A percentile compares a stretch with the other conserved stretches of the same genome.
These are phyloP conservation scores for Peromyscus melanophrys DNA, from an alignment of 2,797 vertebrate species.

Conservation along the genomic window DNA sequence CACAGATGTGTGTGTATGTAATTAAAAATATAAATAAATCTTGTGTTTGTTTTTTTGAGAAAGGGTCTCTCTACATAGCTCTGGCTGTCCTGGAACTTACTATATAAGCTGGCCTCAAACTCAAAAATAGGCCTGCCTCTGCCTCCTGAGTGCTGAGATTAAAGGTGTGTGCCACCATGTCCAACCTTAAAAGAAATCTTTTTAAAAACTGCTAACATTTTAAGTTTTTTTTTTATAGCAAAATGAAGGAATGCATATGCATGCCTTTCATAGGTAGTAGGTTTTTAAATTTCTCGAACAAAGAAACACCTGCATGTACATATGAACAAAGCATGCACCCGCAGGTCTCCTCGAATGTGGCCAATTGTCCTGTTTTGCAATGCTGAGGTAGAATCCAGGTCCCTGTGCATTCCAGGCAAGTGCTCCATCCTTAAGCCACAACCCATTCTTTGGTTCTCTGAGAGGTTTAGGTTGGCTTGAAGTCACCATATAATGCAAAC, in stretches of 20 bases:
- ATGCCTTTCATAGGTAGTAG: not conserved
- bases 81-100: not conserved
- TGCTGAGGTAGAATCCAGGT: not conserved
- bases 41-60: not conserved
- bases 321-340: not conserved
- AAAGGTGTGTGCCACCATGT: not conserved
- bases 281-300: constrained; percentile 33
- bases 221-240: not conserved
- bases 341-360: not conserved
- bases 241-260: constrained; percentile 34
- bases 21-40: not conserved
- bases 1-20: not conserved
- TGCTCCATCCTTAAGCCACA: not conserved
- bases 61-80: not conserved
- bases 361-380: not conserved
- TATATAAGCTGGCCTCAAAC: not conserved
- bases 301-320: constrained; percentile 1
- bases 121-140: not conserved
- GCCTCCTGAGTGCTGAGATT: not conserved
- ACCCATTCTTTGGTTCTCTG: not conserved
- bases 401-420: not conserved
- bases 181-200: not conserved
- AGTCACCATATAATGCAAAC: not conserved
- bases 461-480: not conserved
- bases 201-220: constrained; percentile 5